Base-by-base conservation (phyloP, 1,140 invertebrate species). In the Drosophila fuyamai region DNA sequence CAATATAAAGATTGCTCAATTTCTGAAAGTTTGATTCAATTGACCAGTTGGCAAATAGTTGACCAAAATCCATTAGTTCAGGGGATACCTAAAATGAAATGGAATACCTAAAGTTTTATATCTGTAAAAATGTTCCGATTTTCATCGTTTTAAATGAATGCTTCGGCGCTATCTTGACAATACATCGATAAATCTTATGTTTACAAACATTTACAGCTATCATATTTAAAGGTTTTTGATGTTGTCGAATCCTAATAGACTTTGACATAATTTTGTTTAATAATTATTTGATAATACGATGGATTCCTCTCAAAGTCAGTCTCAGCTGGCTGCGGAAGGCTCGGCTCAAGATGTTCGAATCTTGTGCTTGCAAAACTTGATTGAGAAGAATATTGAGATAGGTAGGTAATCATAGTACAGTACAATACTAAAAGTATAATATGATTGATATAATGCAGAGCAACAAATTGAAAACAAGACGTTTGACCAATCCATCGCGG, bases 371-470 rank as follows among this genome's bases (percentile, higher is more conserved):
- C 83, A 88, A 47, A 57, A 86, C 10, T 32, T 86, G 18, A 86
- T 86, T 27, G 82, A 88, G 44, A 36, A 61, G 46, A 86, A 86
- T 41, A 86, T 86, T 9, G 48, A 82, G 27, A 76, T 86, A 35
- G 82, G 82, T 81, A 66, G 38, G 76, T 58, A 1, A 1, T 2
- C 35, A 10, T 2, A 23, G 3, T n/a, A 1, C 6, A 16, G 12
- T 40, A 13, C 4, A 51, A 18, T 7, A 1, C 1, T 2, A 27
- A 5, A 4, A 48, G 18, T 44, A 32, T 13, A 1, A 4, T 8
- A 41, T 27, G 23, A 23, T 47, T 47, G 0, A 0, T 14, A 56
- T 23, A 57, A 12, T 35, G 8, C 40, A 86, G 82, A 86, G 3
- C 47, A 79, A 59, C 18, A 88, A 16, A 79, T 86, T 18, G 82